Conservation (phyloP, 2,888 invertebrate genomes). For the Lithophane socia region DNA sequence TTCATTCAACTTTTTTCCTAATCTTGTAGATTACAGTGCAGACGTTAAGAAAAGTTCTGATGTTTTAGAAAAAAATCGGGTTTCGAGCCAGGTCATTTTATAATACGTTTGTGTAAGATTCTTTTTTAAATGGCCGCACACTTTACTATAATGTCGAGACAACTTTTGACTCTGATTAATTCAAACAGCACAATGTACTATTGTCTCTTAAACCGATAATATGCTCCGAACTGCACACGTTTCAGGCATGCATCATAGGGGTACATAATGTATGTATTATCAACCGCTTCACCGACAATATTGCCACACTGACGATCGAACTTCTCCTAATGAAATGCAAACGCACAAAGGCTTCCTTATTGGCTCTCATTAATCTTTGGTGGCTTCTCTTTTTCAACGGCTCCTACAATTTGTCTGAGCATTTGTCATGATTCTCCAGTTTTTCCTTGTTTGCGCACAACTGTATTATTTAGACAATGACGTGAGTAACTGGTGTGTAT, state of each 20-base stretch:
- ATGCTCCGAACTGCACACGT: background rate
- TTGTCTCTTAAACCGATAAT: background rate
- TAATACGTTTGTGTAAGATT: background rate
- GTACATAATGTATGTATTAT: background rate
- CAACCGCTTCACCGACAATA: slow-evolving; percentile 32
- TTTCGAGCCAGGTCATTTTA: too few species aligned
- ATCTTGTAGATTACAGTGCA: background rate
- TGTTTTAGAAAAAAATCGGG: too few species aligned
- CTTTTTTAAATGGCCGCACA: background rate
- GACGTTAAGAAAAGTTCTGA: background rate
- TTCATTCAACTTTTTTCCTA: background rate
- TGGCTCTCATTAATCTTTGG: slow-evolving; percentile 83
- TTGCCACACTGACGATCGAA: slow-evolving; percentile 59
- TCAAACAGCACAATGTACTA: background rate
- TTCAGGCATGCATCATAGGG: slow-evolving; percentile 8
- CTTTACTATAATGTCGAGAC: background rate
- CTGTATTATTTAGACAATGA: slow-evolving; percentile 60
- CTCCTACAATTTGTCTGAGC: slow-evolving; percentile 80
- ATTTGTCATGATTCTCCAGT: slow-evolving; percentile 81
- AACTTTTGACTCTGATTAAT: background rate
- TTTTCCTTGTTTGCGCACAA: slow-evolving; percentile 71
- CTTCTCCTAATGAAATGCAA: slow-evolving; percentile 83
- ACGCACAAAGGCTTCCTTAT: slow-evolving; percentile 78
- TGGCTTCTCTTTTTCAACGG: slow-evolving; percentile 83
- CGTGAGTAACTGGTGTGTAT: slow-evolving; percentile 44